Evolutionary conservation across 2,888 invertebrate species (phyloP), one percentile per base, ranked within the genome.

Genomic region (Temnothorax unifasciatus): DNA sequence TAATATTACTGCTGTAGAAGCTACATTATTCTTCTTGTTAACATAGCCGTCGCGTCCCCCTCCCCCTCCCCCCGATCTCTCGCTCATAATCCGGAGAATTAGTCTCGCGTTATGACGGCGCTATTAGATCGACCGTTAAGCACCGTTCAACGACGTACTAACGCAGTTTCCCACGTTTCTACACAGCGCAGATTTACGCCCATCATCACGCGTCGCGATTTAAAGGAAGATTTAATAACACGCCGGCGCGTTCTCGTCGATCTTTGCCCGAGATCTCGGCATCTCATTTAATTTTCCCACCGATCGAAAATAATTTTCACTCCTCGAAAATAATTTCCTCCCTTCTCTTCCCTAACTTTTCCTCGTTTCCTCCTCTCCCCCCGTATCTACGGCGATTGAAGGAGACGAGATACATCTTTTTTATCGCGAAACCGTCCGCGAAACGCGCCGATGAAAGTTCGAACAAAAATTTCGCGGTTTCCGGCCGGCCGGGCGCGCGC

Each of bases 381-480:
- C 66, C 29, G 13, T 3, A 1, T 34, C 29, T 29, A 4, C 21
- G 47, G 41, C 54, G 9, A 18, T 54, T 3, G 71, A 34, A 29
- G 73, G 66, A 68, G 50, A 85, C 82, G 44, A 4, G 74, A 63
- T 52, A 21, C 15, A 15, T 75, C 41, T 64, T 75, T 75, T 82
- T 64, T 82, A 75, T 74, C 63, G 41, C 63, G 25, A 52, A 52
- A 18, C 13, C 61, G 29, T 75, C 38, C 63, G 50, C 57, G 76
- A 79, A 73, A 75, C 87, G 85, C 86, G 79, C 71, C 86, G 84
- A 89, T 87, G 88, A 85, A 90, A 90, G 85, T 88, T 90, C 81
- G 84, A 84, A 75, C 61, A 85, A 87, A 90, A 90, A 90, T 90
- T 90, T 89, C 88, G 83, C 86, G 89, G 83, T 88, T 90, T 86